A percentile compares a stretch with the other conserved stretches of the same genome.
These are phyloP conservation scores for Phoeniculus purpureus DNA, from an alignment of 2,797 vertebrate species.

Conservation along the genomic window DNA sequence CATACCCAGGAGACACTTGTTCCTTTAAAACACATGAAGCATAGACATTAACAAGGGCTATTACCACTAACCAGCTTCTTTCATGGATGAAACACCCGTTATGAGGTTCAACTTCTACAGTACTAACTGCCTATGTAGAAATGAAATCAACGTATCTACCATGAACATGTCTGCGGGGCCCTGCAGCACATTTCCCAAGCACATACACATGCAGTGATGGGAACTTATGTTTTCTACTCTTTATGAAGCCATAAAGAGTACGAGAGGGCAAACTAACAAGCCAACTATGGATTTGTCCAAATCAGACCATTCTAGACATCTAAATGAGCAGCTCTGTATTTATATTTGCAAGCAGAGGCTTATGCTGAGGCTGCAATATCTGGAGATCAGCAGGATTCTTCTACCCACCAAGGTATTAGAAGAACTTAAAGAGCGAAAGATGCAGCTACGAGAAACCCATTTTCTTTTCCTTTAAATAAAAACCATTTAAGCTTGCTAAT, in stretches of 20 bases:
- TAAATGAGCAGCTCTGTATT: conserved; percentile 26
- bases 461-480: conserved; percentile 9
- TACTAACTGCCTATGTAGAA: background rate
- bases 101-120: background rate
- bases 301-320: conserved; percentile 33
- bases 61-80: background rate
- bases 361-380: conserved; percentile 43
- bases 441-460: conserved; percentile 18
- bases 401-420: conserved; percentile 9
- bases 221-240: conserved; percentile 1
- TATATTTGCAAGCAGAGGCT: conserved; percentile 42
- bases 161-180: background rate
- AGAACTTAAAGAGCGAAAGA: conserved; percentile 29
- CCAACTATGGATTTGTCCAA: conserved; percentile 14
- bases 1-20: background rate
- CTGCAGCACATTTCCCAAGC: background rate
- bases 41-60: background rate
- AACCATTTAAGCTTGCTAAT: conserved; percentile 71
- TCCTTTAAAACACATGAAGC: background rate
- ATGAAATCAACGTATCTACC: background rate
- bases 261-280: conserved; percentile 29
- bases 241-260: conserved; percentile 21
- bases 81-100: background rate
- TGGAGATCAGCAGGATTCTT: conserved; percentile 34
- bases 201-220: background rate